Evolutionary conservation across 2,797 vertebrate species (phyloP).

Genomic region (Phalanger gymnotis): DNA sequence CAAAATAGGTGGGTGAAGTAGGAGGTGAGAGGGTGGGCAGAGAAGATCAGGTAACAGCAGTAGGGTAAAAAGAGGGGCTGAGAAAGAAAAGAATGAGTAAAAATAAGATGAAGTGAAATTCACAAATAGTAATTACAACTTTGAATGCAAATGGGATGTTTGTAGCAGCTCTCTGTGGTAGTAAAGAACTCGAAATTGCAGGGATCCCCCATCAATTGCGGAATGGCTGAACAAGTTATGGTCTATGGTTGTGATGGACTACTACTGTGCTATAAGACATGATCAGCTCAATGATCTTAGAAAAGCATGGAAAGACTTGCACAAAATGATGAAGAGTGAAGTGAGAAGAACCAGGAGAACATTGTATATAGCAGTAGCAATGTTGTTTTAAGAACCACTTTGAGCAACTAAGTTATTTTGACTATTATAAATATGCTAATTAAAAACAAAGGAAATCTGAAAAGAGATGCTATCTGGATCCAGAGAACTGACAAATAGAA

Average conservation of each 20-base stretch:
- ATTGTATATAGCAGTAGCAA: too few species aligned
- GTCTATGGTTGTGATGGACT: too few species aligned
- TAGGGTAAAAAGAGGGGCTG: background rate
- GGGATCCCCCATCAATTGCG: background rate
- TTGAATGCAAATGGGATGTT: background rate
- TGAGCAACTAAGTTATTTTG: background rate
- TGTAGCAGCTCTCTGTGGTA: background rate
- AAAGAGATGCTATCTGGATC: background rate
- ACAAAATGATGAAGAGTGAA: too few species aligned
- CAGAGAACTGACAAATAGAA: background rate
- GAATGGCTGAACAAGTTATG: background rate
- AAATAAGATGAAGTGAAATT: background rate
- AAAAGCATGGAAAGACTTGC: too few species aligned
- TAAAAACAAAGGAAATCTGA: background rate
- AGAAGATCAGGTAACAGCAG: background rate
- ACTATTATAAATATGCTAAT: background rate
- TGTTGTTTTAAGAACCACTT: too few species aligned
- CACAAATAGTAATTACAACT: background rate
- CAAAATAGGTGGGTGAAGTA: background rate
- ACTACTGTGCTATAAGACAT: too few species aligned
- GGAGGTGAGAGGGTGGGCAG: too few species aligned
- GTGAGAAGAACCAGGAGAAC: too few species aligned
- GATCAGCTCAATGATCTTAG: too few species aligned
- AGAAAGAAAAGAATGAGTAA: background rate
- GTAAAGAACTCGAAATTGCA: background rate